Conservation (phyloP, 2,113 vertebrate species). For the Tupaia chinensis region DNA sequence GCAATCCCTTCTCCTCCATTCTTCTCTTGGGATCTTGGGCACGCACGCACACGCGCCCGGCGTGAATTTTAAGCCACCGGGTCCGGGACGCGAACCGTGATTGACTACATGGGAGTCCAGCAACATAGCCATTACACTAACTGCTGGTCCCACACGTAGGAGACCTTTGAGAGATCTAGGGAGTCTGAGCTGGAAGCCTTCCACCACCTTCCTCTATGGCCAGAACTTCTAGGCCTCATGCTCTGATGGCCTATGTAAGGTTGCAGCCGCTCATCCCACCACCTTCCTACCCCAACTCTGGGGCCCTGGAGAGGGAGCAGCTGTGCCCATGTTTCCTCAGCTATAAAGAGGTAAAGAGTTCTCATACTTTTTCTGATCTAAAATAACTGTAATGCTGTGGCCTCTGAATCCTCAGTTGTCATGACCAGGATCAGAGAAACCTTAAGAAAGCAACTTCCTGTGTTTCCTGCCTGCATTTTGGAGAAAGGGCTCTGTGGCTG, state of each 20-base stretch:
- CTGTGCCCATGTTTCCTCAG: neutral
- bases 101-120: too few species aligned
- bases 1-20: too few species aligned
- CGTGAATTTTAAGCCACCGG: too few species aligned
- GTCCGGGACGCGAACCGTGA: too few species aligned
- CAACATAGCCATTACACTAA: too few species aligned
- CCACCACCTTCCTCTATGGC: neutral
- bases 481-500: neutral
- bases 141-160: neutral
- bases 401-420: neutral
- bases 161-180: neutral
- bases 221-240: neutral
- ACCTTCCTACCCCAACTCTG: neutral
- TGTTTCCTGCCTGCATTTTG: neutral
- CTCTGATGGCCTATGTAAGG: neutral
- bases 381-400: neutral
- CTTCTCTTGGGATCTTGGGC: too few species aligned
- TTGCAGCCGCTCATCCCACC: too few species aligned
- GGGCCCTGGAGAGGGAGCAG: neutral
- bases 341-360: neutral
- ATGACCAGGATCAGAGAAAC: slow-evolving; percentile 26
- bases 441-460: neutral
- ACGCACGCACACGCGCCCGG: too few species aligned
- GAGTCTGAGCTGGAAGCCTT: neutral
- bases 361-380: neutral